Conservation (phyloP, 1,140 invertebrate species). For the Platorchestia sp. region DNA sequence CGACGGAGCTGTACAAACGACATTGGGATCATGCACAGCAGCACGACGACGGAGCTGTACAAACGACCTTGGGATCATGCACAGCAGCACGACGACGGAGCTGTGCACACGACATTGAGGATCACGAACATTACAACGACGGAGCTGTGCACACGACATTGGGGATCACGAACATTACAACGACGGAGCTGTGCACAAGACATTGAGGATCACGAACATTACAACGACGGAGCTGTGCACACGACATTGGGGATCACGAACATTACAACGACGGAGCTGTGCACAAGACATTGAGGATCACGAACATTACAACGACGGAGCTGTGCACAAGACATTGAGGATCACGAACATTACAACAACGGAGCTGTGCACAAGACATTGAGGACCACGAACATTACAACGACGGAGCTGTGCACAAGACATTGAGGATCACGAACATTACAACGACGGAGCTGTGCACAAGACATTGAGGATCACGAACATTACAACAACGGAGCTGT, state of each 20-base stretch:
- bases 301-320: not conserved
- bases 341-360: not conserved
- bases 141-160: not conserved
- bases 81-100: not conserved
- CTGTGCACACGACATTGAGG: not conserved
- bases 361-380: not conserved
- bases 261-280: not conserved
- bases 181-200: too few species aligned
- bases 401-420: too few species aligned
- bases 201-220: not conserved
- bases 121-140: not conserved
- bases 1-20: too few species aligned
- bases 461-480: not conserved
- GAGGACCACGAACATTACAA: not conserved
- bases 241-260: not conserved
- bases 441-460: not conserved
- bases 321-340: too few species aligned
- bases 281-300: not conserved
- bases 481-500: not conserved
- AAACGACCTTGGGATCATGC: not conserved
- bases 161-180: not conserved
- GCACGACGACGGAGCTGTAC: not conserved
- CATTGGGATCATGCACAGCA: not conserved
- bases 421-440: not conserved
- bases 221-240: not conserved